Conservation (phyloP, 1,140 invertebrate genomes). For the Eriosoma lanigerum region DNA sequence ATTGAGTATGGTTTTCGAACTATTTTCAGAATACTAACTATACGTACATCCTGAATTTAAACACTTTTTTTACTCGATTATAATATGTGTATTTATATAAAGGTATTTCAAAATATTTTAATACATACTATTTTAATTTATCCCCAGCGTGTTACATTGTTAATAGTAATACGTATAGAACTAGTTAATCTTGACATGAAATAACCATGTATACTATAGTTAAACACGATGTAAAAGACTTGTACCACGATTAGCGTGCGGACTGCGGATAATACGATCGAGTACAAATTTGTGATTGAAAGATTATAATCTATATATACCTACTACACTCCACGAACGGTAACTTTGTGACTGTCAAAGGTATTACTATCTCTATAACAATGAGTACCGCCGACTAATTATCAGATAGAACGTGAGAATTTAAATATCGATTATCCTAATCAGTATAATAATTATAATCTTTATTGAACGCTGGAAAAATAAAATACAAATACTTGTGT, state of each 20-base stretch:
- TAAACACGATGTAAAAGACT: slow-evolving; percentile 38
- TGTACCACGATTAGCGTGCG: slow-evolving; percentile 36
- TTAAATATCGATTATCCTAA: not conserved
- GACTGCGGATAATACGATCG: slow-evolving; percentile 21
- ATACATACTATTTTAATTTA: not conserved
- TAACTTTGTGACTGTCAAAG: slow-evolving; percentile 24
- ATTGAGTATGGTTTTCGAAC: not conserved
- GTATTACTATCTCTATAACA: slow-evolving; percentile 16
- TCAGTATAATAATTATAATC: not conserved
- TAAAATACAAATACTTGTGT: no score
- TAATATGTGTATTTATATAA: no score
- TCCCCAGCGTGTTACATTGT: not conserved
- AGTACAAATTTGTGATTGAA: slow-evolving; percentile 39
- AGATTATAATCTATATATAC: slow-evolving; percentile 11
- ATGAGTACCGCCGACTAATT: not conserved
- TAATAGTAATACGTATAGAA: slow-evolving; percentile 4
- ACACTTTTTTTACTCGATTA: no score
- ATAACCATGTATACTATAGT: slow-evolving; percentile 11
- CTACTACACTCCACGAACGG: not conserved
- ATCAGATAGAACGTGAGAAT: not conserved
- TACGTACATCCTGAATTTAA: no score
- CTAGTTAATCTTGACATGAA: slow-evolving; percentile 18
- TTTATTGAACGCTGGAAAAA: not conserved
- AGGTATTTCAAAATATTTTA: not conserved
- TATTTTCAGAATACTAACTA: not conserved